Evolutionary conservation across 2,113 vertebrate species (phyloP), one percentile per base, ranked within the genome.

Genomic region (Abramis brama): DNA sequence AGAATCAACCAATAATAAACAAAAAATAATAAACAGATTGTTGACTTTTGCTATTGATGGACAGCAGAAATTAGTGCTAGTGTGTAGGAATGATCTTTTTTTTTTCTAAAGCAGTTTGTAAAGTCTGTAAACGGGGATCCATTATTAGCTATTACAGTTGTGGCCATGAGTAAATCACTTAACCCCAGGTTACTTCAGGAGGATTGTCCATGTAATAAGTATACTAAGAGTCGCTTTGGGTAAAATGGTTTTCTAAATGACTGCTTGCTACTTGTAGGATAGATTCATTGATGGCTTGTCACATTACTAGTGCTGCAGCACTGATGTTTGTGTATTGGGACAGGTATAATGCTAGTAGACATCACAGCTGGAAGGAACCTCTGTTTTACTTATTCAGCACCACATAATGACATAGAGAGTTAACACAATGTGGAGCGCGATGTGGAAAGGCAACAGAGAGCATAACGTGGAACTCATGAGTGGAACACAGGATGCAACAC

Each of bases 351-450:
- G 66, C 15, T 50, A 52, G 36, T 25, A 36, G 57, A 66, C 52
- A 82, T 62, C 55, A 27, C 66, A 77, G 71, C 83, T 66, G 88
- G 66, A 75, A 57, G 82, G 75, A 79, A 66, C 43, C 86, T 85
- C 43, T 33, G 68, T 68, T 60, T 74, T 66, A 15, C 59, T 62
- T 62, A 59, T 74, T 83, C 78, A 79, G n/a, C 74, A 81, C 27
- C 33, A 39, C 79, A 55, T 80, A 82, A 82, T 83, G 86, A 27
- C 78, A 78, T 45, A 25, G 66, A 79, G 57, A 74, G 84, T 79
- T 85, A 85, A 89, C 74, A 43, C 79, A 80, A 79, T 68, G 62
- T 77, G 74, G 12, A 52, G 21, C 7, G 50, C 25, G 47, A 57
- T 83, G 21, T 70, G 23, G 7, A 57, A 36, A 36, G 23, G 33